Conservation (phyloP, 1,140 invertebrate genomes). For the Apocrypta bakeri region DNA sequence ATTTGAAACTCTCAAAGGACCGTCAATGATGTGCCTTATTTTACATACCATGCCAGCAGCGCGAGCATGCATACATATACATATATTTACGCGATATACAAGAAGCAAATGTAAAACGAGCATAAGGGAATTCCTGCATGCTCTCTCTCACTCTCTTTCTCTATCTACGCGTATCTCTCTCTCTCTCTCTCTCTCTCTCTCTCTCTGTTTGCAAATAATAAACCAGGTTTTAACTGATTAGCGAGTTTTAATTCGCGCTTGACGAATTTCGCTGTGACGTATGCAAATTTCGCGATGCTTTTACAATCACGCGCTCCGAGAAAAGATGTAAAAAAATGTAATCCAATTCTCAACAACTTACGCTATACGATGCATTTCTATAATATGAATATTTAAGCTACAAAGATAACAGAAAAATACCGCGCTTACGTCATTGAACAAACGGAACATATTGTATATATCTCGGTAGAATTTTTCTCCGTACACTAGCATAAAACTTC, state of each 20-base stretch:
- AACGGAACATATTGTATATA: too few relatives aligned
- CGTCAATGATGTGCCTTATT: slow-evolving; percentile 48
- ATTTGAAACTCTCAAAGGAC: slow-evolving; percentile 48
- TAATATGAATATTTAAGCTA: too few relatives aligned
- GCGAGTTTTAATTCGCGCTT: background rate
- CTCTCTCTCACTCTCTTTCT: background rate
- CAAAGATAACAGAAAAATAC: too few relatives aligned
- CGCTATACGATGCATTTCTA: too few relatives aligned
- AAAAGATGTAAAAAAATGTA: too few relatives aligned
- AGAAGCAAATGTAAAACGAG: slow-evolving; percentile 37
- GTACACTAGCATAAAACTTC: slow-evolving; percentile 14
- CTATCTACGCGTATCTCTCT: too few relatives aligned
- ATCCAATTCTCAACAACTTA: too few relatives aligned
- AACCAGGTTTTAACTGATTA: slow-evolving; percentile 18
- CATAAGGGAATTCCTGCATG: slow-evolving; percentile 2
- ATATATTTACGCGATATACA: slow-evolving; percentile 8
- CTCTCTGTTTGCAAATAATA: background rate
- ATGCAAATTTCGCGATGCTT: too few relatives aligned
- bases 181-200: background rate
- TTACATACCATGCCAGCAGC: slow-evolving; percentile 25
- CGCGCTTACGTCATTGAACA: too few relatives aligned
- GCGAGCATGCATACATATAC: slow-evolving; percentile 14
- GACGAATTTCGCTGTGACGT: background rate
- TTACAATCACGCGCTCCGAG: too few relatives aligned
- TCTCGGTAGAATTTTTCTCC: too few relatives aligned